A percentile compares a stretch with the other conserved stretches of the same genome.
phyloP scores from a whole-genome alignment of 2,113 vertebrate species.

The Siniperca knerii region DNA sequence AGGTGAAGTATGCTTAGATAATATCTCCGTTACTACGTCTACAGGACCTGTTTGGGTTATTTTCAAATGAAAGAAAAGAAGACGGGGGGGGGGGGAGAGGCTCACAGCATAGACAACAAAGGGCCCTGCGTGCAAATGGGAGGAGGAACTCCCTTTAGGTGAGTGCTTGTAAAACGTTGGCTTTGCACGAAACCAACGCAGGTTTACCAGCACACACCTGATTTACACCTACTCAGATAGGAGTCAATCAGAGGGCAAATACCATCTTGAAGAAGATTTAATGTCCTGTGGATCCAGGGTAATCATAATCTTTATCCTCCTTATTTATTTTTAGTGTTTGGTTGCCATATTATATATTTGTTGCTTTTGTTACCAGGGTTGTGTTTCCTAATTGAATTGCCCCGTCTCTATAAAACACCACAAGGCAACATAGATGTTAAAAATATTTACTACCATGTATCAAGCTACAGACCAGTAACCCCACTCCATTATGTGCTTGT shows the following conservation, averaged over 20 bases:
- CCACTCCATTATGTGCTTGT: constrained; percentile 11
- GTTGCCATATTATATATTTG: constrained; percentile 60
- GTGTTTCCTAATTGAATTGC: constrained; percentile 37
- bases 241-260: constrained; percentile 80
- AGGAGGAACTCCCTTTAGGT: constrained; percentile 85
- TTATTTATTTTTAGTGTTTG: constrained; percentile 57
- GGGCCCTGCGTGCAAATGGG: constrained; percentile 78
- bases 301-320: constrained; percentile 44
- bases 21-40: constrained; percentile 88
- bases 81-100: constrained; percentile 41
- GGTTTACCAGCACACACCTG: constrained; percentile 70
- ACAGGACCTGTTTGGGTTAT: constrained; percentile 89
- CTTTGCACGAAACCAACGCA: constrained; percentile 81
- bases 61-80: constrained; percentile 82
- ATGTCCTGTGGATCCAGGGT: constrained; percentile 32
- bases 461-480: constrained; percentile 14
- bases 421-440: constrained; percentile 12
- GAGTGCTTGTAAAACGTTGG: constrained; percentile 77
- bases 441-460: constrained; percentile 19
- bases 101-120: constrained; percentile 81
- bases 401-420: constrained; percentile 29
- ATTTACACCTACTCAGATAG: constrained; percentile 65
- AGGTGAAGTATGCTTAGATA: constrained; percentile 88
- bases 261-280: constrained; percentile 67
- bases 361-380: constrained; percentile 64